phyloP scores from a whole-genome alignment of 2,888 invertebrate species.

The Tachina fera region DNA sequence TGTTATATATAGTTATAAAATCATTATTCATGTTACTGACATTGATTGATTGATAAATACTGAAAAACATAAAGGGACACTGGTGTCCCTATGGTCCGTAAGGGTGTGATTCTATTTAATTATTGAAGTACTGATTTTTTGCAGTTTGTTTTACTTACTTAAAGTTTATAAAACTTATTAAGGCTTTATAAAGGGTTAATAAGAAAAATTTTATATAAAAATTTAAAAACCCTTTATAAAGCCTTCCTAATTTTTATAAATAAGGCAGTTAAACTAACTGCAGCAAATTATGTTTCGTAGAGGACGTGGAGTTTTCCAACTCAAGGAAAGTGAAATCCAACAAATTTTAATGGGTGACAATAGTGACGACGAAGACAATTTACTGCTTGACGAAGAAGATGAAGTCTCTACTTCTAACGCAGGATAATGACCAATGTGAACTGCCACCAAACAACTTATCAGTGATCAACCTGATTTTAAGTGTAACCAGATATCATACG shows the following conservation, averaged over 20 bases:
- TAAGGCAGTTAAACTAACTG: too few species aligned
- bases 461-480: background rate
- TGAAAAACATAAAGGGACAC: background rate
- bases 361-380: background rate
- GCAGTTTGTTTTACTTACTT: background rate
- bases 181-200: too few species aligned
- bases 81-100: background rate
- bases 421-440: constrained; percentile 3
- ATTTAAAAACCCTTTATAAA: too few species aligned
- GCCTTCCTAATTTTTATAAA: too few species aligned
- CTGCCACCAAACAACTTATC: too few species aligned
- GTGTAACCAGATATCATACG: too few species aligned
- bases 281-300: background rate
- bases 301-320: background rate
- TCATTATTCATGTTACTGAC: too few species aligned
- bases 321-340: background rate
- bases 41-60: background rate
- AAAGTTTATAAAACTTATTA: too few species aligned
- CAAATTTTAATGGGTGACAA: background rate
- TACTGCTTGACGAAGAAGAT: too few species aligned
- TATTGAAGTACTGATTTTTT: too few species aligned
- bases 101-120: background rate
- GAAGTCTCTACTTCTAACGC: constrained; percentile 14
- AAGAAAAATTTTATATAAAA: too few species aligned
- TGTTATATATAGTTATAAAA: too few species aligned